Evolutionary conservation across 1,140 invertebrate species (phyloP).

Genomic region (Epicauta chinensis): DNA sequence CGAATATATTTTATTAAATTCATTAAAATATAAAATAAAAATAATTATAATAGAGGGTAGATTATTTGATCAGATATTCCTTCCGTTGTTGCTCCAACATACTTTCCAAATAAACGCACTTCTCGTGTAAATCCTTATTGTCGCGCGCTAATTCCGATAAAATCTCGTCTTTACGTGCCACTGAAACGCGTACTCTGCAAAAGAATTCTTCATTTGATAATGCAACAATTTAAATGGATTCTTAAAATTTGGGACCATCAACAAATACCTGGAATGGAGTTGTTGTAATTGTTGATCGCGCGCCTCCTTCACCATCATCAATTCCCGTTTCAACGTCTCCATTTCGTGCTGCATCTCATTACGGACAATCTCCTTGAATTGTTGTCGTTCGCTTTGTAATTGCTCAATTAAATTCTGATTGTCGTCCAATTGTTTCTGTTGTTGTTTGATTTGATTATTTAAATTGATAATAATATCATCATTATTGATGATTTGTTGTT

Average conservation of each 20-base stretch:
- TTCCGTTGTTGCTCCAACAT: constrained; percentile 68
- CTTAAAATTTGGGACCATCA: too few species aligned
- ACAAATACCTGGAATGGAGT: constrained; percentile 45
- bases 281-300: constrained; percentile 46
- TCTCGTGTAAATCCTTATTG: constrained; percentile 57
- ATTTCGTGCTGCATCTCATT: constrained; percentile 46
- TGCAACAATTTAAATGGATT: too few species aligned
- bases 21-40: too few species aligned
- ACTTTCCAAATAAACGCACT: constrained; percentile 66
- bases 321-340: constrained; percentile 43
- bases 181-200: constrained; percentile 65
- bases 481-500: constrained; percentile 49
- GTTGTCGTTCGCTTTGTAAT: constrained; percentile 45
- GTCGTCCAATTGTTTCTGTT: constrained; percentile 10
- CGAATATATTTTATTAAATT: too few species aligned
- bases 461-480: constrained; percentile 52
- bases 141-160: constrained; percentile 63
- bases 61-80: constrained; percentile 35
- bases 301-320: constrained; percentile 43
- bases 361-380: constrained; percentile 46
- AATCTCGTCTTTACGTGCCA: constrained; percentile 68
- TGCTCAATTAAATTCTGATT: constrained; percentile 38
- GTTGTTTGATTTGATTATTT: constrained; percentile 42
- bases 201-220: too few species aligned
- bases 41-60: too few species aligned